A percentile compares a stretch with the other conserved stretches of the same genome.
Evolutionary conservation across 2,113 vertebrate species (phyloP).

Genomic region (Leptobrachium ailaonicum): DNA sequence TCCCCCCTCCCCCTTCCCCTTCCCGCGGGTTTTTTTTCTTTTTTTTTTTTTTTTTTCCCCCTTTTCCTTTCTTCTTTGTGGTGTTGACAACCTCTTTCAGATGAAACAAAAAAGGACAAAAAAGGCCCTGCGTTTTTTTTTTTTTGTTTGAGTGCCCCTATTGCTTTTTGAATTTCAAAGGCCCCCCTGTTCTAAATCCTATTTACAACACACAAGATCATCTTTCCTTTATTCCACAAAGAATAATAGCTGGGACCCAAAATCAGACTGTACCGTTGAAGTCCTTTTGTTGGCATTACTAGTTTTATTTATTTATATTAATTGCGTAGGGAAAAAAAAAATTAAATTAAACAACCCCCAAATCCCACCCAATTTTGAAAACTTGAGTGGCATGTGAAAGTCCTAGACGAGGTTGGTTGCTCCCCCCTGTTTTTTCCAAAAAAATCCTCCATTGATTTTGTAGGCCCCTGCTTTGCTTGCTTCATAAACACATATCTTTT

Average conservation of each 20-base stretch:
- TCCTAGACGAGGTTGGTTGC: too few relatives aligned
- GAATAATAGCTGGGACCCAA: constrained; percentile 23
- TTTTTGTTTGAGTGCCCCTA: constrained; percentile 16
- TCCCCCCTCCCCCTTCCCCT: too few relatives aligned
- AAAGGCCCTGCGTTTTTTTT: not conserved
- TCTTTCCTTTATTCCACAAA: constrained; percentile 15
- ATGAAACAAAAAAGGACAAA: constrained; percentile 34
- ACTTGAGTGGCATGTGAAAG: too few relatives aligned
- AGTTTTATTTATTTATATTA: too few relatives aligned
- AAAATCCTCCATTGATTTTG: too few relatives aligned
- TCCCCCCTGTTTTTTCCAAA: too few relatives aligned
- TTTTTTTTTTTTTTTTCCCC: too few relatives aligned
- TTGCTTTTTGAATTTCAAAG: constrained; percentile 16
- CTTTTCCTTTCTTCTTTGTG: constrained; percentile 44
- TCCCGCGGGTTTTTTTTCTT: too few relatives aligned
- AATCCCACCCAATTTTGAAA: too few relatives aligned
- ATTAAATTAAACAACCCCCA: not conserved
- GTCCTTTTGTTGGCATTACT: constrained; percentile 8
- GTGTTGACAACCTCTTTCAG: constrained; percentile 45
- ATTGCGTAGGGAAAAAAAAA: constrained; percentile 1
- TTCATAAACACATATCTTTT: too few relatives aligned
- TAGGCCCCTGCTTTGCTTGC: too few relatives aligned
- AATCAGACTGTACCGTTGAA: constrained; percentile 18
- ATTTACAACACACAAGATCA: constrained; percentile 35
- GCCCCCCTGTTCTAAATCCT: constrained; percentile 30